Conservation (phyloP, 2,888 invertebrate species). For the Lottia scabra region DNA sequence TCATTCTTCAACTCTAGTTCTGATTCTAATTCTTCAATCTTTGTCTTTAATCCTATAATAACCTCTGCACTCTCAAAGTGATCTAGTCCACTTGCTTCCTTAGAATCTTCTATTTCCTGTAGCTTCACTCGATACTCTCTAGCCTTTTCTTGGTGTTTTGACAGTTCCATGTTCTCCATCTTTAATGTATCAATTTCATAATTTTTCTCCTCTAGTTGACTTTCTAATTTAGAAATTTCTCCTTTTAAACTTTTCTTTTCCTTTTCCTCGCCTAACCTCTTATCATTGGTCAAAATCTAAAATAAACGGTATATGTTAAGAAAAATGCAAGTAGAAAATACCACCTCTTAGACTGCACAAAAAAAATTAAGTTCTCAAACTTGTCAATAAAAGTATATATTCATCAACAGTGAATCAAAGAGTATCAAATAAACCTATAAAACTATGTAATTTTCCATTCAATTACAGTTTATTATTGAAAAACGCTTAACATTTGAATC, state of each 20-base stretch:
- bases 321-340: background rate
- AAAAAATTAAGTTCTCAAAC: too few species aligned
- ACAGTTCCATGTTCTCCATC: constrained; percentile 14
- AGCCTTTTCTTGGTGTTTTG: constrained; percentile 19
- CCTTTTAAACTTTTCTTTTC: constrained; percentile 3
- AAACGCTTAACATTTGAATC: too few species aligned
- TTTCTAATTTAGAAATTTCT: background rate
- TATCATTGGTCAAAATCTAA: background rate
- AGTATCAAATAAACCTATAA: too few species aligned
- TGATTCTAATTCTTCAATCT: background rate
- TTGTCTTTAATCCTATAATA: background rate
- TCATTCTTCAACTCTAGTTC: background rate
- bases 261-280: background rate
- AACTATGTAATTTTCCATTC: too few species aligned
- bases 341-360: too few species aligned
- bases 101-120: background rate
- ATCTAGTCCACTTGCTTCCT: background rate
- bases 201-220: constrained; percentile 23
- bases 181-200: constrained; percentile 22
- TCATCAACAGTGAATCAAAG: too few species aligned
- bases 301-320: background rate
- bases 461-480: too few species aligned
- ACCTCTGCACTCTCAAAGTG: background rate
- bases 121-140: constrained; percentile 1
- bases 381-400: too few species aligned